Evolutionary conservation across 1,140 invertebrate species (phyloP), one percentile per base, ranked within the genome.

Genomic region (Aphidius ervi): DNA sequence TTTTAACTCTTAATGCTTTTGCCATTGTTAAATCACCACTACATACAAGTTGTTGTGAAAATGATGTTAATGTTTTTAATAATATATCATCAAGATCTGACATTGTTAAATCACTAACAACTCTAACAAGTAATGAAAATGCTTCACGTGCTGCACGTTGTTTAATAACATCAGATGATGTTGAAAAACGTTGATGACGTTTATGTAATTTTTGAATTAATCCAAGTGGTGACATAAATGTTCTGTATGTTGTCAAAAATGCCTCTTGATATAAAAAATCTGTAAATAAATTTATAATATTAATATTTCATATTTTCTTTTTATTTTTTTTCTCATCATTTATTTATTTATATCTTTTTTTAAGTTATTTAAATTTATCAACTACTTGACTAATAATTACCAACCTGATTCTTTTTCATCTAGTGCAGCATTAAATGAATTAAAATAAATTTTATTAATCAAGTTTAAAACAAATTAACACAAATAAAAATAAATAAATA

Each of bases 191-290:
- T 74, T 93, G 87, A 74, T 92, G 92, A 62, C 96, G 85, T 74
- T 89, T 86, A 67, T 94, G 87, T 46, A 98, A 81, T 76, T 96
- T 95, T 70, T 88, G 86, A 63, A 98, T 88, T 60, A 98, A 82
- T 63, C 92, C 90, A 58, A 88, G 77, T n/a, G 95, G 93, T 50
- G 89, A 82, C 69, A 98, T 88, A 81, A 98, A 97, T 59, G 95
- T 98, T 67, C 96, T 85, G 78, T 98, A 99, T 46, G 95, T 98
- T 31, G 94, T 94, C 64, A 98, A 84, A 79, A 98, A 99, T 45
- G 95, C 95, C 83, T 98, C 95, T 84, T 96, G 93, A 81, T 95
- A 98, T 73, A 92, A 84, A 76, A 94, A 93, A 81, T 94, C 93
- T 93, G 82, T 46, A 79, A 75, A 64, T 69, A 75, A 67, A 68